A percentile compares a stretch with the other conserved stretches of the same genome.
Conservation (phyloP, 2,888 invertebrate genomes). For the Macropis europaea region DNA sequence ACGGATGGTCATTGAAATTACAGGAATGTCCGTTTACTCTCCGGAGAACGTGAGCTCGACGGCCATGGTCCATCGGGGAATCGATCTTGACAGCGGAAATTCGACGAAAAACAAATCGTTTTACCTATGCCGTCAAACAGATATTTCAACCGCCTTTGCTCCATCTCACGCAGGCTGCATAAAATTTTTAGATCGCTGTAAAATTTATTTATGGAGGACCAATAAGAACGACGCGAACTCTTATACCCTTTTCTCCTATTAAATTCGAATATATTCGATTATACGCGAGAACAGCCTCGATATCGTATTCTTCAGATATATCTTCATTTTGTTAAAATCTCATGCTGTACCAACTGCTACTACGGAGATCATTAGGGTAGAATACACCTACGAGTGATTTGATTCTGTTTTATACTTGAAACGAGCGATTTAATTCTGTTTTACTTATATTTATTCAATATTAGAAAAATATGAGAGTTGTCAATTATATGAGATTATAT, state of each 20-base stretch:
- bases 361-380: too few relatives aligned
- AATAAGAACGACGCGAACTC: background rate
- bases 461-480: too few relatives aligned
- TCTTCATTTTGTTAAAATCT: too few relatives aligned
- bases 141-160: slow-evolving; percentile 5
- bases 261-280: background rate
- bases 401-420: too few relatives aligned
- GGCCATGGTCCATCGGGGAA: slow-evolving; percentile 70
- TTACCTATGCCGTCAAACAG: slow-evolving; percentile 7
- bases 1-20: slow-evolving; percentile 74
- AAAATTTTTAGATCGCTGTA: background rate
- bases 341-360: too few relatives aligned
- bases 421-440: too few relatives aligned
- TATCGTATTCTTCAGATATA: too few relatives aligned
- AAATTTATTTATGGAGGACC: background rate
- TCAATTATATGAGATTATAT: too few relatives aligned
- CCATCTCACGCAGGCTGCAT: background rate
- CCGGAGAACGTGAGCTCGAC: slow-evolving; percentile 34
- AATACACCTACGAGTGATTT: too few relatives aligned
- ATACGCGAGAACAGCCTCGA: too few relatives aligned
- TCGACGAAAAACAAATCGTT: slow-evolving; percentile 71
- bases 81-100: slow-evolving; percentile 74
- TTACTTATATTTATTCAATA: too few relatives aligned
- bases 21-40: slow-evolving; percentile 63
- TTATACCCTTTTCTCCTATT: too few relatives aligned